Evolutionary conservation across 2,113 vertebrate species (phyloP).

Genomic region (Helogale parvula): DNA sequence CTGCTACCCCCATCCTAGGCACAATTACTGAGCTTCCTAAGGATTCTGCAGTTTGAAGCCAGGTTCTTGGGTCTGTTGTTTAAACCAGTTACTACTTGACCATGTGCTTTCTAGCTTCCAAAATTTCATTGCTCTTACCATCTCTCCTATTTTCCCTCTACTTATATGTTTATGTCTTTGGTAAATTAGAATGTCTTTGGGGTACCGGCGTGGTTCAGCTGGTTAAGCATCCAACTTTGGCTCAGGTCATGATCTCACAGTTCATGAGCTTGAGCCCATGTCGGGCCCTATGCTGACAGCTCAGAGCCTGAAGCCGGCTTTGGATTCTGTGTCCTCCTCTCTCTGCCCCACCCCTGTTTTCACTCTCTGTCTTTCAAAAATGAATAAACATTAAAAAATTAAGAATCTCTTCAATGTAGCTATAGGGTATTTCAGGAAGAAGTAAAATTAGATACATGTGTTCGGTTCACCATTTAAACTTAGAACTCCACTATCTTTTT

Average conservation of each 20-base stretch:
- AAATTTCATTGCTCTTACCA: background rate
- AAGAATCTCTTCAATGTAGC: background rate
- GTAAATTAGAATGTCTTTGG: background rate
- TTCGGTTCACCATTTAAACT: background rate
- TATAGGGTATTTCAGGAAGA: background rate
- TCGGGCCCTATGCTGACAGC: too few species aligned
- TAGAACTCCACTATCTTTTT: background rate
- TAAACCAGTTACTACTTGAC: background rate
- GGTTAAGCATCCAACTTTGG: too few species aligned
- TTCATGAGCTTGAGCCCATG: too few species aligned
- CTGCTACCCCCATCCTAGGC: background rate
- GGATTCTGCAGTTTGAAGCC: background rate
- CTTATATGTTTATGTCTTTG: background rate
- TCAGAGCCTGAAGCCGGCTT: too few species aligned
- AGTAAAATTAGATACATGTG: background rate
- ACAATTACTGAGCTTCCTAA: background rate
- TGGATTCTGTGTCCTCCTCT: too few species aligned
- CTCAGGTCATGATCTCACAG: too few species aligned
- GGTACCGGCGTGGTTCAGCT: too few species aligned
- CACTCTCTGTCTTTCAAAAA: too few species aligned
- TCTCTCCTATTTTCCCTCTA: background rate
- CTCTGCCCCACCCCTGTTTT: too few species aligned
- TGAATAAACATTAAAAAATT: too few species aligned
- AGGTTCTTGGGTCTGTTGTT: background rate
- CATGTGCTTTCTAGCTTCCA: constrained; percentile 9